These are phyloP conservation scores for Leptodactylus fallax DNA, from an alignment of 2,797 vertebrate species.

Conservation along the genomic window DNA sequence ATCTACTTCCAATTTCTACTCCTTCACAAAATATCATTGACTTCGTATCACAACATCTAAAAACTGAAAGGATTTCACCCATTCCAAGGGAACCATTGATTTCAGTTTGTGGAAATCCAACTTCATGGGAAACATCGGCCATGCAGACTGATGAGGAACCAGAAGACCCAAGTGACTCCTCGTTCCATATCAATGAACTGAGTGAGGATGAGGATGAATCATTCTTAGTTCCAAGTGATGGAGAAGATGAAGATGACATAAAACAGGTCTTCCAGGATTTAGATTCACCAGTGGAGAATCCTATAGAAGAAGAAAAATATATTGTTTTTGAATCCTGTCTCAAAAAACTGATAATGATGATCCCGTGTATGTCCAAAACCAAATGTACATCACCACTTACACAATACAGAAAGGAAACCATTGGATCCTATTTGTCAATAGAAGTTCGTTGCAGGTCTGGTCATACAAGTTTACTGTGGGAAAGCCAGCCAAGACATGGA, in stretches of 20 bases:
- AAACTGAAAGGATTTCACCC: not conserved
- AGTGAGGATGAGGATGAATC: not conserved
- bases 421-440: too few species aligned
- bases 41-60: too few species aligned
- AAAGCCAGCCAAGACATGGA: too few species aligned
- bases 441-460: too few species aligned
- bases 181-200: not conserved
- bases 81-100: not conserved
- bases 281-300: not conserved
- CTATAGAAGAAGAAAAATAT: constrained; percentile 6
- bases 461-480: too few species aligned
- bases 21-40: too few species aligned
- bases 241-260: not conserved
- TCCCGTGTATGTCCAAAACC: too few species aligned
- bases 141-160: not conserved
- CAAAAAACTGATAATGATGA: too few species aligned
- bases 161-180: not conserved
- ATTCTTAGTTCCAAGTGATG: constrained; percentile 9
- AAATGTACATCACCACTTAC: too few species aligned
- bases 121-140: not conserved
- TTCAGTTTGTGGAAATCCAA: not conserved
- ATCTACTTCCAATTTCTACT: not conserved
- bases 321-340: too few species aligned
- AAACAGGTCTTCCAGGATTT: not conserved
- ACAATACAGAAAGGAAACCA: too few species aligned